phyloP scores from a whole-genome alignment of 2,113 vertebrate species.

The Dicrurus megarhynchus region DNA sequence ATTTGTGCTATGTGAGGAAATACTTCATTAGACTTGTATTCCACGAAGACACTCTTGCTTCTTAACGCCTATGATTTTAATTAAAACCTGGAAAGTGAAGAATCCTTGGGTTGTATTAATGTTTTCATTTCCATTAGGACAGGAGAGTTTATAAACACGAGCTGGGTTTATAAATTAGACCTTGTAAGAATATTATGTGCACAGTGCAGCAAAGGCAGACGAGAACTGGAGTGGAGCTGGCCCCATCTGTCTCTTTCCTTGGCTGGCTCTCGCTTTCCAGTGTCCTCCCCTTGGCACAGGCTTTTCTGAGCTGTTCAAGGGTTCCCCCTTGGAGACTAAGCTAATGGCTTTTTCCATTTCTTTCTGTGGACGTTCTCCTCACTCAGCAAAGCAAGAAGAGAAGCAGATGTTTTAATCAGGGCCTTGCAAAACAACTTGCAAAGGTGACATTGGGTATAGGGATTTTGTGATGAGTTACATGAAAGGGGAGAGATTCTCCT shows the following conservation, averaged over 20 bases:
- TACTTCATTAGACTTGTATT: constrained; percentile 81
- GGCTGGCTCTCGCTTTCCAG: constrained; percentile 1
- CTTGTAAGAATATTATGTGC: constrained; percentile 71
- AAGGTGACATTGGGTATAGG: constrained; percentile 34
- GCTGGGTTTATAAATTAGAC: constrained; percentile 78
- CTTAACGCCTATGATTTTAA: constrained; percentile 82
- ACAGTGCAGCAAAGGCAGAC: constrained; percentile 58
- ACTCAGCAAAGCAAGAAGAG: constrained; percentile 27
- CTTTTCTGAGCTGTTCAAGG: constrained; percentile 12
- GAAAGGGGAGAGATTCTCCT: background rate
- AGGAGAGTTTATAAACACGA: constrained; percentile 78
- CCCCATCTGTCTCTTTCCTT: constrained; percentile 68
- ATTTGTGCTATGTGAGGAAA: constrained; percentile 67
- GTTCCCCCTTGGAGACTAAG: constrained; percentile 16
- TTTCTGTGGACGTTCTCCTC: constrained; percentile 29
- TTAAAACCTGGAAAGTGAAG: constrained; percentile 83
- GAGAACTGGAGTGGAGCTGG: constrained; percentile 58
- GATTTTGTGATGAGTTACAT: background rate
- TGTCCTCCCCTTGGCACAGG: constrained; percentile 43
- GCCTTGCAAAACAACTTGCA: background rate
- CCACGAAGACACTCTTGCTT: constrained; percentile 73
- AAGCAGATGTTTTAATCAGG: constrained; percentile 27
- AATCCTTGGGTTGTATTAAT: constrained; percentile 79
- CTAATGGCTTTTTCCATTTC: constrained; percentile 39
- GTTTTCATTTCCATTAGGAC: constrained; percentile 80